These are phyloP conservation scores for Tadarida brasiliensis DNA, from an alignment of 2,797 vertebrate genomes.

Conservation along the genomic window DNA sequence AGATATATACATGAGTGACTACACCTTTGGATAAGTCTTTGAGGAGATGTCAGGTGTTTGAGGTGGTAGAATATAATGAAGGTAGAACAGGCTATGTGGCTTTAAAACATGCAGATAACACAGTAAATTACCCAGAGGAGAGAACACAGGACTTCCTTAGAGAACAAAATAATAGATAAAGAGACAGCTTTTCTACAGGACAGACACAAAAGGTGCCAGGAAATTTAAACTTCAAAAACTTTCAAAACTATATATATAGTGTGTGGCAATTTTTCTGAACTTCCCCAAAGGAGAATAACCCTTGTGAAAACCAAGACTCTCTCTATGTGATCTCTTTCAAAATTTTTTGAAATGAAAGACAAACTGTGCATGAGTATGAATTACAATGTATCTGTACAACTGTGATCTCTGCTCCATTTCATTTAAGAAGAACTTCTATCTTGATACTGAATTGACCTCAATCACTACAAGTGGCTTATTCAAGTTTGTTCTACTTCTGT, in stretches of 20 bases:
- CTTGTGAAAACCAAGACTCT: slow-evolving; percentile 70
- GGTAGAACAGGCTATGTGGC: background rate
- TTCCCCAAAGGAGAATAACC: slow-evolving; percentile 67
- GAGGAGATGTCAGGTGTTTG: background rate
- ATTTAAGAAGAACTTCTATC: slow-evolving; percentile 68
- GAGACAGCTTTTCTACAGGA: slow-evolving; percentile 48
- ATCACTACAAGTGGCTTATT: slow-evolving; percentile 71
- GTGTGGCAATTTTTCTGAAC: slow-evolving; percentile 68
- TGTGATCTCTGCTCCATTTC: slow-evolving; percentile 76
- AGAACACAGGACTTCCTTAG: background rate
- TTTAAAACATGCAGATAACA: slow-evolving; percentile 18
- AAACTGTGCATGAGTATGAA: slow-evolving; percentile 81
- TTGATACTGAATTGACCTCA: slow-evolving; percentile 62
- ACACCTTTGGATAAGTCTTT: background rate
- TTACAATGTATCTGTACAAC: slow-evolving; percentile 72
- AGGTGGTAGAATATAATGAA: background rate
- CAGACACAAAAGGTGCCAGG: slow-evolving; percentile 45
- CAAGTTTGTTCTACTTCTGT: slow-evolving; percentile 58
- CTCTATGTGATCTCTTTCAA: slow-evolving; percentile 74
- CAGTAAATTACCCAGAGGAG: background rate
- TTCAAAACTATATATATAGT: slow-evolving; percentile 55
- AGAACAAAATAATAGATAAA: slow-evolving; percentile 38
- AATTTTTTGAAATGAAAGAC: slow-evolving; percentile 78
- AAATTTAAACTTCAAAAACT: slow-evolving; percentile 76
- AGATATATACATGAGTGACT: background rate